Percentiles rank a stretch among this genome's conserved stretches.
Conservation (phyloP, 1,140 invertebrate species). For the Onthophagus taurus region DNA sequence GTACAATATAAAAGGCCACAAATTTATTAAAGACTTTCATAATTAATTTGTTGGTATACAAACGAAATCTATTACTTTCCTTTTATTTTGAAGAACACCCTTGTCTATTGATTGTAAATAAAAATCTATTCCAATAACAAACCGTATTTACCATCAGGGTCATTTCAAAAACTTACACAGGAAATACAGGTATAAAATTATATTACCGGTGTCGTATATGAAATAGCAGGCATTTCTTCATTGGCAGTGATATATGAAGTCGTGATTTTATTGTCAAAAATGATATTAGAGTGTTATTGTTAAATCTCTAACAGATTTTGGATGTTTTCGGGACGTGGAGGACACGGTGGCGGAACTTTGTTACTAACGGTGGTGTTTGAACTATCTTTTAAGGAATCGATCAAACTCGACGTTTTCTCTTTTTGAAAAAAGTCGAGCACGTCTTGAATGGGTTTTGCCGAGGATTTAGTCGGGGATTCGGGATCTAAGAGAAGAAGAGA, state of each 20-base stretch:
- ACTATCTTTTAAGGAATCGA: not conserved
- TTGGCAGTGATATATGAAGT: slow-evolving; percentile 29
- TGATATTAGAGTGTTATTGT: slow-evolving; percentile 4
- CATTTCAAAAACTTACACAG: too few species aligned
- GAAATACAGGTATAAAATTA: slow-evolving; percentile 3
- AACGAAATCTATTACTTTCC: too few species aligned
- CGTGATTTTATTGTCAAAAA: slow-evolving; percentile 12
- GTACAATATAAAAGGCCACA: too few species aligned
- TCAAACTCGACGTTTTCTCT: slow-evolving; percentile 7
- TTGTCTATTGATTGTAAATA: not conserved
- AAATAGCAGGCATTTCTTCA: slow-evolving; percentile 32
- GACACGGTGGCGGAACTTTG: slow-evolving; percentile 41
- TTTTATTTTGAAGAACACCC: too few species aligned
- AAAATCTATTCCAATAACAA: not conserved
- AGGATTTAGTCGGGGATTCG: slow-evolving; percentile 20
- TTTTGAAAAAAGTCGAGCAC: slow-evolving; percentile 34
- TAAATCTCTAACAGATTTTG: not conserved
- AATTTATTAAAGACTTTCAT: too few species aligned
- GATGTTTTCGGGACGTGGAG: slow-evolving; percentile 38
- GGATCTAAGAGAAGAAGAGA: slow-evolving; percentile 32
- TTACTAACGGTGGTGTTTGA: not conserved
- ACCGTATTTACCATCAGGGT: too few species aligned
- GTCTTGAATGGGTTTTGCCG: slow-evolving; percentile 24
- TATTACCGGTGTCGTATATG: slow-evolving; percentile 27
- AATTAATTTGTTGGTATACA: too few species aligned